Evolutionary conservation across 2,113 vertebrate species (phyloP).

Genomic region (Grallaria varia): DNA sequence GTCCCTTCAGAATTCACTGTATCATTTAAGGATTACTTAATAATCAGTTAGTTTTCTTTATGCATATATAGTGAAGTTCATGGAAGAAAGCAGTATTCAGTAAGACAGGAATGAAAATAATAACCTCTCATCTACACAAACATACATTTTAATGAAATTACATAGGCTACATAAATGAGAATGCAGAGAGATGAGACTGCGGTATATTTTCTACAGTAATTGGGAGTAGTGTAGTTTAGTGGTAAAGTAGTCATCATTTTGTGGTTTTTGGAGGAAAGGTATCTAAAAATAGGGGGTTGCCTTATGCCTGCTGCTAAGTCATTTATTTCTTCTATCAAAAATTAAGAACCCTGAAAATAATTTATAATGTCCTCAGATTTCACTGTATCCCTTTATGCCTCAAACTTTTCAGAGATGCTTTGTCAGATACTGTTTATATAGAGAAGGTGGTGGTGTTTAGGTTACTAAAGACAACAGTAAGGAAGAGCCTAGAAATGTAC

Average conservation of each 20-base stretch:
- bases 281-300: background rate
- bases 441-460: background rate
- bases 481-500: background rate
- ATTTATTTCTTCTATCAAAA: background rate
- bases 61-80: background rate
- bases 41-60: background rate
- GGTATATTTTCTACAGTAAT: background rate
- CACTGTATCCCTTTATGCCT: background rate
- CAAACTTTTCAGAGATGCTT: background rate
- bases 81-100: background rate
- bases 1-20: background rate
- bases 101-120: background rate
- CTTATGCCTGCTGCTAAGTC: background rate
- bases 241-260: background rate
- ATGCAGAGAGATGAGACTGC: background rate
- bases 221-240: background rate
- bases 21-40: background rate
- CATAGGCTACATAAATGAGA: background rate
- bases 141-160: background rate
- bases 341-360: background rate
- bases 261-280: background rate
- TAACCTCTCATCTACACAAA: background rate
- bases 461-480: background rate
- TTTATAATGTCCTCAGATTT: background rate
- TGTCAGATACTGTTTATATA: background rate